Conservation (phyloP, 37 sponge, comb jelly and placozoan species). For the Geodia barretti region DNA sequence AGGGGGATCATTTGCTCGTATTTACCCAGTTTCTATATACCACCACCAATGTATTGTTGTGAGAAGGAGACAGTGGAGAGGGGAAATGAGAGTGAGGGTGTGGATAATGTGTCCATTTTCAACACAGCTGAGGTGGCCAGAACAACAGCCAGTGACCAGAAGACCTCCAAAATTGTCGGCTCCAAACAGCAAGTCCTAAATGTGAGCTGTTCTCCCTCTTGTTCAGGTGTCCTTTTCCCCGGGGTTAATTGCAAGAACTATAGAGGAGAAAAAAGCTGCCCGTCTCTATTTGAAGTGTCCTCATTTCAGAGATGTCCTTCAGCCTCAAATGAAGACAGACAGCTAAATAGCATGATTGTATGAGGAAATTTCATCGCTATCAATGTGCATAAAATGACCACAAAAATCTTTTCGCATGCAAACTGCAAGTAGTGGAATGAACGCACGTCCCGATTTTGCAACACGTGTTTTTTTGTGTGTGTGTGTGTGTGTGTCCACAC, state of each 20-base stretch:
- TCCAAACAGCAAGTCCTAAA: constrained; percentile 44
- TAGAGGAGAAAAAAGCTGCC: neutral
- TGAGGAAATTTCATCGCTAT: neutral
- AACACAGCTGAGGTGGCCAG: constrained; percentile 46
- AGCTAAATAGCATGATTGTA: neutral
- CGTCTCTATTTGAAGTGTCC: neutral
- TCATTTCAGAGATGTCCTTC: neutral
- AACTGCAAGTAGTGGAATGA: too few relatives aligned
- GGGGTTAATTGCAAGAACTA: too few relatives aligned
- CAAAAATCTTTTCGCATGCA: too few relatives aligned
- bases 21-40: neutral
- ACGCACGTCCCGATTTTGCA: too few relatives aligned
- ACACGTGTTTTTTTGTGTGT: neutral
- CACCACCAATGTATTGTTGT: neutral
- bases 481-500: neutral
- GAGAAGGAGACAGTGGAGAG: too few relatives aligned
- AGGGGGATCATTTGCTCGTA: too few relatives aligned
- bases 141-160: constrained; percentile 32
- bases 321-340: neutral
- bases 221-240: too few relatives aligned
- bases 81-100: too few relatives aligned
- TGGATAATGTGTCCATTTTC: too few relatives aligned
- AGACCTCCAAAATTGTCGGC: constrained; percentile 27
- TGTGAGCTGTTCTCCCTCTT: constrained; percentile 18
- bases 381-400: too few relatives aligned